Evolutionary conservation across 2,113 vertebrate genomes (phyloP).

Genomic region (Speoplatyrhinus poulsoni): DNA sequence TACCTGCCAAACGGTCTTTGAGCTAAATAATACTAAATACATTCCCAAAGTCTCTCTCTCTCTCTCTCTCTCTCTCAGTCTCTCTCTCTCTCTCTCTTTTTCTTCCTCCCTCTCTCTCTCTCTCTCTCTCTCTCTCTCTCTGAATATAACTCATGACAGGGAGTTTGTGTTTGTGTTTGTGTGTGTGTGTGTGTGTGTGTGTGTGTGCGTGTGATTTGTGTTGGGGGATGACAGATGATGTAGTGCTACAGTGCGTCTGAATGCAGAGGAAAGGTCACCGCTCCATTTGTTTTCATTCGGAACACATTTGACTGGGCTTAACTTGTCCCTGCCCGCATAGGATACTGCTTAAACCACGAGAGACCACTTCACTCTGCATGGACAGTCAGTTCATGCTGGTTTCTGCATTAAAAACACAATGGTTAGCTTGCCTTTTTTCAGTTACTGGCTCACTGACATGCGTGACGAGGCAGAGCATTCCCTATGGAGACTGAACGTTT

Average conservation of each 20-base stretch:
- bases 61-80: not conserved
- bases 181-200: not conserved
- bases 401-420: conserved; percentile 37
- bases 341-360: conserved; percentile 18
- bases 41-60: not conserved
- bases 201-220: too few species aligned
- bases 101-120: not conserved
- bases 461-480: not conserved
- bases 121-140: not conserved
- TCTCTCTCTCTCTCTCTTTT: not conserved
- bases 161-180: not conserved
- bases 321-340: conserved; percentile 43
- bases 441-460: too few species aligned
- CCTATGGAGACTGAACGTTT: conserved; percentile 3
- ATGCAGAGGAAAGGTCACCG: conserved; percentile 40
- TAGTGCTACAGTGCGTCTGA: conserved; percentile 25
- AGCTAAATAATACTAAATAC: conserved; percentile 14
- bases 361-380: conserved; percentile 22
- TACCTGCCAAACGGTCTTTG: conserved; percentile 15
- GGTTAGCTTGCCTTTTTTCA: conserved; percentile 7
- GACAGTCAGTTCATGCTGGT: conserved; percentile 37
- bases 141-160: conserved; percentile 2
- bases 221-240: conserved; percentile 27
- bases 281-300: conserved; percentile 62
- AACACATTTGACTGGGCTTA: conserved; percentile 45